These are phyloP conservation scores for Arge pagana DNA, from an alignment of 2,888 invertebrate species.

Conservation along the genomic window DNA sequence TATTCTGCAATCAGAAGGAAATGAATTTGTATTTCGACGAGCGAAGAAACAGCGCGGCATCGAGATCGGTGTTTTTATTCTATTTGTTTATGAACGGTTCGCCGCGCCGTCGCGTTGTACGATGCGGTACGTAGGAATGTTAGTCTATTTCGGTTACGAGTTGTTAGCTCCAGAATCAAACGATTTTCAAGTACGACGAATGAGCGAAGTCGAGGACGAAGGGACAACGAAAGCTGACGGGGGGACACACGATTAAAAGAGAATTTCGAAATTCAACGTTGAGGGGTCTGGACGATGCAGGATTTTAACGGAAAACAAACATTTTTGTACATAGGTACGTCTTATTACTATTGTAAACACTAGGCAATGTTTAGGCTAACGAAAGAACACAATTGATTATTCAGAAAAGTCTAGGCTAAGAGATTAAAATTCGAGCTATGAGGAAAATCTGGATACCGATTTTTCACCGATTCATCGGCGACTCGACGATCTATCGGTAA, in stretches of 20 bases:
- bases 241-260: slow-evolving; percentile 22
- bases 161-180: slow-evolving; percentile 47
- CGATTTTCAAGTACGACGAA: slow-evolving; percentile 33
- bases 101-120: too few relatives aligned
- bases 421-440: slow-evolving; percentile 20
- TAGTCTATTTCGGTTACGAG: slow-evolving; percentile 55
- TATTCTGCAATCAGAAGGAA: too few relatives aligned
- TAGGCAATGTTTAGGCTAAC: slow-evolving; percentile 31
- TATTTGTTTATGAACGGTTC: too few relatives aligned
- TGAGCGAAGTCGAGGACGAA: neutral
- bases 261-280: slow-evolving; percentile 31
- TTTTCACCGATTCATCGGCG: too few relatives aligned
- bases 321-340: slow-evolving; percentile 27
- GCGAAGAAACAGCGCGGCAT: too few relatives aligned
- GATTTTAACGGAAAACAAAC: slow-evolving; percentile 19
- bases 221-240: slow-evolving; percentile 21
- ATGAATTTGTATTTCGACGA: too few relatives aligned
- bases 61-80: too few relatives aligned
- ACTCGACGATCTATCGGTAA: too few relatives aligned
- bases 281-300: slow-evolving; percentile 27
- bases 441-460: slow-evolving; percentile 5
- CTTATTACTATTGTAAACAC: slow-evolving; percentile 39
- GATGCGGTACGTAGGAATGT: too few relatives aligned
- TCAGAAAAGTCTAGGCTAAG: slow-evolving; percentile 27
- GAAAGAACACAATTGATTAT: slow-evolving; percentile 23